Evolutionary conservation across 2,113 vertebrate species (phyloP), one percentile per base, ranked within the genome.

Genomic region (Leptobrachium ailaonicum): DNA sequence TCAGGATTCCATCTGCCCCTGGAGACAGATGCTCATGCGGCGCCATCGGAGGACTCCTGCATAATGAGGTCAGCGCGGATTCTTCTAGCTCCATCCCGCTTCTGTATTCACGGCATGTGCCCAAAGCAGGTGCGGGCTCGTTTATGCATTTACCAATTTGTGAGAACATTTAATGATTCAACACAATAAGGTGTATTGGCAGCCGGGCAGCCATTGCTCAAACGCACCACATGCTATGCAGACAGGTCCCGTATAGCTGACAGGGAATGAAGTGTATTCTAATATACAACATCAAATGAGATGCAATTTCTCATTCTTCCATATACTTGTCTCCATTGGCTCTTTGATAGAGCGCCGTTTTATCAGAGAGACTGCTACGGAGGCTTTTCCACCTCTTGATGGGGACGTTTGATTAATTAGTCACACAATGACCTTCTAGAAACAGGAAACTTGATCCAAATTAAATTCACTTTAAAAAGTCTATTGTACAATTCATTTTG

Each of bases 61-160:
- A 80, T 80, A 80, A 80, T 74, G 78, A 80, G 71, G 71, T 80
- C 71, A 67, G 63, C 54, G 53, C 47, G 45, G 40, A 73, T 80
- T 2, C 73, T 80, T 66, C 20, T 32, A 32, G 66, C 41, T 8
- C 77, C 40, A 42, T 4, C 5, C 32, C 44, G 20, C 41, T 54
- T 75, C 53, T 69, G 71, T 63, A 81, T 81, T 63, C 79, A 20
- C 11, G 20, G 32, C 72, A 50, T 81, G 66, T 76, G 40, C 20
- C 54, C 50, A 71, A 67, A 50, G 12, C 66, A 41, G 47, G 42
- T 75, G 79, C 79, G 58, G 60, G 14, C 13, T 10, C 43, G 79
- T 2, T 53, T 47, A 44, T 44, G 45, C 47, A 71, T 69, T 72
- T 54, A 62, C 70, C 75, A 9, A 2, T 80, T 79, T 71, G 2